Conservation (phyloP, 2,888 invertebrate species). For the Stramonita haemastoma region DNA sequence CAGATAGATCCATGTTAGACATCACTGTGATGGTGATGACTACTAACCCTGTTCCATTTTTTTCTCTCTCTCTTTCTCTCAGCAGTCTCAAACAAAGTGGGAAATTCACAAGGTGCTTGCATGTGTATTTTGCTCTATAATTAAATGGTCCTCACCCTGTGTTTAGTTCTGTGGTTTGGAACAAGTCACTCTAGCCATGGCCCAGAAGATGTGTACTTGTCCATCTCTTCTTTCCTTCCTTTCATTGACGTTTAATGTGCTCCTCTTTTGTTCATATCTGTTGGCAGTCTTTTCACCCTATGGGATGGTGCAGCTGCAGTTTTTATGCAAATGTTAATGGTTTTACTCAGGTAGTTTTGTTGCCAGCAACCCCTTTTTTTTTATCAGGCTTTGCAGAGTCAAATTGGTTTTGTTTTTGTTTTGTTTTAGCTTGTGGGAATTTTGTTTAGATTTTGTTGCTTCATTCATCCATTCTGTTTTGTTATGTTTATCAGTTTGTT, state of each 20-base stretch:
- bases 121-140: not conserved
- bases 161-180: not conserved
- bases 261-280: not conserved
- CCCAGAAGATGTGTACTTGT: not conserved
- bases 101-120: slow-evolving; percentile 36
- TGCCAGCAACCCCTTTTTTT: not conserved
- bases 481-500: no score
- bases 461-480: not conserved
- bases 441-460: not conserved
- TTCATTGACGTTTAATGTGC: not conserved
- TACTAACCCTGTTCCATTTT: not conserved
- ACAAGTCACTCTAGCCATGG: no score
- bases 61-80: slow-evolving; percentile 11
- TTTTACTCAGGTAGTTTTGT: no score
- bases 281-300: not conserved
- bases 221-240: no score
- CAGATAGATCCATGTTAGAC: not conserved
- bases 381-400: not conserved
- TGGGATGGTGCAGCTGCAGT: not conserved
- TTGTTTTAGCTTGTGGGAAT: not conserved
- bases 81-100: slow-evolving; percentile 26
- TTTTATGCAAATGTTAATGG: no score
- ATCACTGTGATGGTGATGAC: not conserved
- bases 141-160: not conserved
- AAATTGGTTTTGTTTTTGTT: not conserved